phyloP scores from a whole-genome alignment of 53 echinoderm and acorn worm genomes.

The Apostichopus leukothele region DNA sequence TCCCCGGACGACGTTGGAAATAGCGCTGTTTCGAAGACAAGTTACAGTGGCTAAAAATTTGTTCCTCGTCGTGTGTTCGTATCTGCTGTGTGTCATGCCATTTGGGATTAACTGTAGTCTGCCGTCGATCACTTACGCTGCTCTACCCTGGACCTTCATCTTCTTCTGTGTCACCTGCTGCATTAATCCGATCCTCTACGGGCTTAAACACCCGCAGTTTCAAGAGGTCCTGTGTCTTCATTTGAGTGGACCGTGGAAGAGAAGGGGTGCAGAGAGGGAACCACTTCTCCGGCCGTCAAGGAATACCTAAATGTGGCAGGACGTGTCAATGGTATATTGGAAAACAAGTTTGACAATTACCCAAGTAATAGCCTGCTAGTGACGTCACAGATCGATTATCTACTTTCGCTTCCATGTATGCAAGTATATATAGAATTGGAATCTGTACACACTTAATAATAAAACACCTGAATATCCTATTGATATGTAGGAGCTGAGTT shows the following conservation, averaged over 20 bases:
- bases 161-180: not conserved
- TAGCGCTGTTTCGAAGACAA: conserved; percentile 17
- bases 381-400: no score
- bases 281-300: not conserved
- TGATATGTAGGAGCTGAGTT: no score
- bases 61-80: conserved; percentile 52
- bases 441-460: no score
- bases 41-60: conserved; percentile 54
- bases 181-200: conserved; percentile 32
- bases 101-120: conserved; percentile 9
- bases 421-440: no score
- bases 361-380: no score
- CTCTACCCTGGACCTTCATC: conserved; percentile 1
- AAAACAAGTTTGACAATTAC: no score
- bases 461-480: no score
- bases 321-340: no score
- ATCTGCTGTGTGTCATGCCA: conserved; percentile 53
- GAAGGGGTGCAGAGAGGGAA: not conserved
- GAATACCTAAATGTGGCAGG: not conserved
- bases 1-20: conserved; percentile 9
- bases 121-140: not conserved
- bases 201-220: conserved; percentile 27
- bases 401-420: no score
- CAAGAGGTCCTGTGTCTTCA: not conserved
- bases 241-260: not conserved